Conservation (phyloP, 2,113 vertebrate species). For the Gobiocypris rarus region DNA sequence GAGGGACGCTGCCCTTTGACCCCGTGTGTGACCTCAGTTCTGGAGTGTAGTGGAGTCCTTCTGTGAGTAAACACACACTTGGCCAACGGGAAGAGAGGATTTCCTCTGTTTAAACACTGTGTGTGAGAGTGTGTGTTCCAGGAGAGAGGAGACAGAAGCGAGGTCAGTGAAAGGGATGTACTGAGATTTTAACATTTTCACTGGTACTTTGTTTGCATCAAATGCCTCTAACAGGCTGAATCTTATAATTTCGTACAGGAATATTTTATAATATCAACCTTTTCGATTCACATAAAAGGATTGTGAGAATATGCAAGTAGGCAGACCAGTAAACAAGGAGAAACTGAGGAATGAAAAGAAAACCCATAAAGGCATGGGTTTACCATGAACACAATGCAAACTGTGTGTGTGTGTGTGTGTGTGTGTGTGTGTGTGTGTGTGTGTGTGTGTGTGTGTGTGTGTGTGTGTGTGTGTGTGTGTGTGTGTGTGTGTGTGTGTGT, state of each 20-base stretch:
- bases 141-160: slow-evolving; percentile 32
- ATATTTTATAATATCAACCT: not conserved
- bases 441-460: too few relatives aligned
- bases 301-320: not conserved
- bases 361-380: not conserved
- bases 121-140: slow-evolving; percentile 28
- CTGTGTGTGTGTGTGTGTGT: not conserved
- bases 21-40: slow-evolving; percentile 45
- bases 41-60: slow-evolving; percentile 51
- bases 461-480: too few relatives aligned
- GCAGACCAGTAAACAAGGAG: not conserved
- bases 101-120: slow-evolving; percentile 76
- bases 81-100: slow-evolving; percentile 73
- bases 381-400: not conserved
- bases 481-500: too few relatives aligned
- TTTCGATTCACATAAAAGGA: not conserved
- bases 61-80: slow-evolving; percentile 71
- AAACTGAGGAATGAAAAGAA: not conserved
- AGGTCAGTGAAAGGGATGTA: slow-evolving; percentile 3
- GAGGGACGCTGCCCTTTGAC: slow-evolving; percentile 38
- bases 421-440: too few relatives aligned
- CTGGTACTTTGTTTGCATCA: not conserved
- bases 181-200: not conserved
- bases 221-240: not conserved
- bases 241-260: not conserved